phyloP scores from a whole-genome alignment of 2,888 invertebrate genomes.

The Apeira syringaria region DNA sequence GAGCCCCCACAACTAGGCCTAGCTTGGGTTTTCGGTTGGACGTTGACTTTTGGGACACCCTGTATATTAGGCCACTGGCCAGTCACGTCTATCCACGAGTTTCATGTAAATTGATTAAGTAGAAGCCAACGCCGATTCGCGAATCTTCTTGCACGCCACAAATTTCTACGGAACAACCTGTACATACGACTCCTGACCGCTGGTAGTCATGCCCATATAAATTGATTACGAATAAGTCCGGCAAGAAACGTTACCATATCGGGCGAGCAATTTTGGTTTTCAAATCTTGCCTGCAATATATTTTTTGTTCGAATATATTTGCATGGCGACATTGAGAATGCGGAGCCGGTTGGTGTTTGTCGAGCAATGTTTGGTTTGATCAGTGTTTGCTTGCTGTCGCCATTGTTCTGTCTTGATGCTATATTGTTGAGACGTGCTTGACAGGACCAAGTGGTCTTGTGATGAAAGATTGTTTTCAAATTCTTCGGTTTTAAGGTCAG shows the following conservation, averaged over 20 bases:
- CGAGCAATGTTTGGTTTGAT: conserved; percentile 58
- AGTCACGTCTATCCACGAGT: conserved; percentile 21
- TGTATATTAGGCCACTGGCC: conserved; percentile 4
- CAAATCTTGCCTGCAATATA: conserved; percentile 36
- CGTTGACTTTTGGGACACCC: no score
- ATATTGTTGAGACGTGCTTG: background rate
- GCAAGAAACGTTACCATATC: conserved; percentile 40
- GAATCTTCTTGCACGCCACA: conserved; percentile 10
- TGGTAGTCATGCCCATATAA: conserved; percentile 26
- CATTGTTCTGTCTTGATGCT: conserved; percentile 59
- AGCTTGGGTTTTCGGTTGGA: no score
- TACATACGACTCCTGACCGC: conserved; percentile 9
- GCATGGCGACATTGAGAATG: conserved; percentile 48
- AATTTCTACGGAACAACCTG: conserved; percentile 15
- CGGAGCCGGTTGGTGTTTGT: conserved; percentile 54
- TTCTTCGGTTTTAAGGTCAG: background rate
- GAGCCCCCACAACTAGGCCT: no score
- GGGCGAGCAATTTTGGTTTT: conserved; percentile 41
- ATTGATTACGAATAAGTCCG: conserved; percentile 37
- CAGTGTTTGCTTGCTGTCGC: conserved; percentile 56
- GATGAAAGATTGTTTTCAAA: conserved; percentile 6
- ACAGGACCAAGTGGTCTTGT: background rate
- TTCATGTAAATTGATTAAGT: conserved; percentile 32
- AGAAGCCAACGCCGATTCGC: conserved; percentile 19
- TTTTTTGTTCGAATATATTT: conserved; percentile 56